phyloP scores from a whole-genome alignment of 1,140 invertebrate genomes.

The Orchestia grillus region DNA sequence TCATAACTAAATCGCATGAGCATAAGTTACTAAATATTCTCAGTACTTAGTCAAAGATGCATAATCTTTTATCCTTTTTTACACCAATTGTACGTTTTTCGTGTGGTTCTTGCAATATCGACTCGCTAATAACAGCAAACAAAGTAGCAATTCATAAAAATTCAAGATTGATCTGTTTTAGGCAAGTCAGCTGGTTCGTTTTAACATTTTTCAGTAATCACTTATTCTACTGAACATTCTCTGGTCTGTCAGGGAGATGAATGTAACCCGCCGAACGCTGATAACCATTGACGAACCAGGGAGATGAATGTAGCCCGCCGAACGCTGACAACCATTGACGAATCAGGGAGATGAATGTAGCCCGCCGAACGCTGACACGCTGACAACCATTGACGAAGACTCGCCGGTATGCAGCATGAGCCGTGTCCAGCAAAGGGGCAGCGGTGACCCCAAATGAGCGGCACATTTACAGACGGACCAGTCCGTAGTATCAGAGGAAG shows the following conservation, averaged over 20 bases:
- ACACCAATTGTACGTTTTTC: not conserved
- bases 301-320: too few relatives aligned
- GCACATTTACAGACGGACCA: not conserved
- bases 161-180: too few relatives aligned
- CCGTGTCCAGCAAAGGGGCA: not conserved
- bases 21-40: not conserved
- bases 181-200: too few relatives aligned
- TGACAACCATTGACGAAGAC: not conserved
- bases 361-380: not conserved
- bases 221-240: too few relatives aligned
- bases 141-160: not conserved
- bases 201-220: too few relatives aligned
- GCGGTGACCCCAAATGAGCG: not conserved
- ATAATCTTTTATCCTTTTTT: not conserved
- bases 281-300: not conserved
- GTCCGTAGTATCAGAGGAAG: not conserved
- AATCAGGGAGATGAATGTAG: not conserved
- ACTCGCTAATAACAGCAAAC: not conserved
- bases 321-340: not conserved
- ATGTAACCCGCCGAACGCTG: too few relatives aligned
- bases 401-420: not conserved
- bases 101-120: not conserved
- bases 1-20: too few relatives aligned
- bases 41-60: not conserved
- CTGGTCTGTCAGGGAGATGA: too few relatives aligned